phyloP scores from a whole-genome alignment of 2,113 vertebrate genomes.

The Dicerorhinus sumatrensis region DNA sequence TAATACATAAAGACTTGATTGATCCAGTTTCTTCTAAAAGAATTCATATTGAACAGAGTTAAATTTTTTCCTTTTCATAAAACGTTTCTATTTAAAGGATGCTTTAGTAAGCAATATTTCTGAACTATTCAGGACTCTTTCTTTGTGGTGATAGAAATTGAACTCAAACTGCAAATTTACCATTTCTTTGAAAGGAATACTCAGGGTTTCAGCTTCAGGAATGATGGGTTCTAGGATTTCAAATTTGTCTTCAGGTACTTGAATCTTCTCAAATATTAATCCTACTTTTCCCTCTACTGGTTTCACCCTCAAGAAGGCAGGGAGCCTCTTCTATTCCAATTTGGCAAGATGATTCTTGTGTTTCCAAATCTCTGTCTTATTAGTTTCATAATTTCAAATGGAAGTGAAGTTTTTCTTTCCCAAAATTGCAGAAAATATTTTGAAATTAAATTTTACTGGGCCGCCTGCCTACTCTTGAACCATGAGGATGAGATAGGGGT shows the following conservation, averaged over 20 bases:
- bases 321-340: not conserved
- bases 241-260: not conserved
- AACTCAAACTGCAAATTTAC: not conserved
- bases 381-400: not conserved
- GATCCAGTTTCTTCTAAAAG: not conserved
- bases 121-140: not conserved
- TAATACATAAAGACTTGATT: not conserved
- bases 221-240: not conserved
- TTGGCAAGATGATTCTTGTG: not conserved
- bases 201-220: not conserved
- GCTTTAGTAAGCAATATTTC: not conserved
- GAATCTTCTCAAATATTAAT: not conserved
- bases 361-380: not conserved
- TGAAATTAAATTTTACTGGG: not conserved
- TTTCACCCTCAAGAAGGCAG: not conserved
- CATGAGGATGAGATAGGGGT: not conserved
- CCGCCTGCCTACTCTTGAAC: not conserved
- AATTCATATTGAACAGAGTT: not conserved
- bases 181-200: not conserved
- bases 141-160: not conserved
- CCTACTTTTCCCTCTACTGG: rapidly evolving
- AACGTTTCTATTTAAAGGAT: not conserved
- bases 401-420: not conserved
- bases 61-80: not conserved
- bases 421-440: not conserved